Conservation (phyloP, 2,797 vertebrate genomes). For the Bradypodion ventrale region DNA sequence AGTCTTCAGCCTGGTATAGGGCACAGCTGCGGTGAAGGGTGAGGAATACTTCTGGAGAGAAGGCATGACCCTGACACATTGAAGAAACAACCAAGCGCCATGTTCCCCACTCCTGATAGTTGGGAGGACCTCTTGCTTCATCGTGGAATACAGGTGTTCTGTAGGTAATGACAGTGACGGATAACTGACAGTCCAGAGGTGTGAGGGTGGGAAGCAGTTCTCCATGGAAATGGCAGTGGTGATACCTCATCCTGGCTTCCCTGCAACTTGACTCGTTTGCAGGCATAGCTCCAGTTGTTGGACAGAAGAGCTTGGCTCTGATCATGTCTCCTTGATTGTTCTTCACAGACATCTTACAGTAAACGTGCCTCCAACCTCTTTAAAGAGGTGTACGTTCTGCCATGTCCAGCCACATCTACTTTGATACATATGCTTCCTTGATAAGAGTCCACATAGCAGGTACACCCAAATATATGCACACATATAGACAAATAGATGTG, state of each 20-base stretch:
- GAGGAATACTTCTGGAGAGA: background rate
- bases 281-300: background rate
- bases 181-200: background rate
- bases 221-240: background rate
- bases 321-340: background rate
- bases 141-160: constrained; percentile 3
- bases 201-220: background rate
- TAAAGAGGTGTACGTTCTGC: background rate
- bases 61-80: background rate
- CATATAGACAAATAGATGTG: background rate
- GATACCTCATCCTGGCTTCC: background rate
- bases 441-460: background rate
- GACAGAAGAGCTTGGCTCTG: background rate
- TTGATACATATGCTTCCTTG: background rate
- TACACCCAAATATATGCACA: background rate
- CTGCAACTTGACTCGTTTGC: background rate
- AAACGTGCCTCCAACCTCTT: too few relatives aligned
- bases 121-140: constrained; percentile 2
- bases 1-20: constrained; percentile 25
- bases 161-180: background rate
- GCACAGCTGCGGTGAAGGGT: background rate
- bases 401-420: background rate
- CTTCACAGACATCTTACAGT: background rate
- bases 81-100: background rate
- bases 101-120: background rate